Evolutionary conservation across 2,797 vertebrate species (phyloP), one percentile per base, ranked within the genome.

Genomic region (Micromesistius poutassou): DNA sequence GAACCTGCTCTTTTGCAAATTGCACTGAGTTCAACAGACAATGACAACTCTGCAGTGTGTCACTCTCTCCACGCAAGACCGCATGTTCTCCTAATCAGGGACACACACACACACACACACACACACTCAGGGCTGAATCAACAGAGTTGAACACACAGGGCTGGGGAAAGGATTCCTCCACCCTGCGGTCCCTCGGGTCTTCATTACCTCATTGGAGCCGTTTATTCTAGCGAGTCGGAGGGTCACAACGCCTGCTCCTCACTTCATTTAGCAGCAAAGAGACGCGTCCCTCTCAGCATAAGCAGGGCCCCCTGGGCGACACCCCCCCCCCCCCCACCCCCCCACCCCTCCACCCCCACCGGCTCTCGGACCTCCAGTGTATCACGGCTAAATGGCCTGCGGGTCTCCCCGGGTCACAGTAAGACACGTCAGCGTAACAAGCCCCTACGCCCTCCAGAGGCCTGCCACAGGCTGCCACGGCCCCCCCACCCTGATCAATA

Each of bases 181-280:
- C 70, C 70, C 30, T 88, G 76, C 86, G 4, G 2, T 79, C 91
- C 81, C 85, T 0, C 0, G 84, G 89, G 80, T 87, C 84, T 89
- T 91, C 88, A 89, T 91, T 91, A 91, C 83, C 87, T 91, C 84
- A 91, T 82, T 89, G 85, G 85, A 90, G 85, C 80, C 86, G 83
- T 90, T 89, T 89, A 87, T 91, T 89, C 83, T 83, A 80, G 75
- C 10, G 78, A 78, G 62, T 28, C 62, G 62, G 25, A 68, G 62
- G 84, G 80, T 83, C 82, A 78, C 68, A 79, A 78, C 82, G 84
- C 62, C 62, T 87, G 80, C 79, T 79, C 80, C 83, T 81, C 80
- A 90, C 81, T 83, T 88, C 80, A 90, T 91, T 89, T 86, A 89
- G 84, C 79, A 78, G 79, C 74, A 72, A 83, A 87, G 76, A 84